Conservation (phyloP, 1,140 invertebrate genomes). For the Chrysoperla carnea region DNA sequence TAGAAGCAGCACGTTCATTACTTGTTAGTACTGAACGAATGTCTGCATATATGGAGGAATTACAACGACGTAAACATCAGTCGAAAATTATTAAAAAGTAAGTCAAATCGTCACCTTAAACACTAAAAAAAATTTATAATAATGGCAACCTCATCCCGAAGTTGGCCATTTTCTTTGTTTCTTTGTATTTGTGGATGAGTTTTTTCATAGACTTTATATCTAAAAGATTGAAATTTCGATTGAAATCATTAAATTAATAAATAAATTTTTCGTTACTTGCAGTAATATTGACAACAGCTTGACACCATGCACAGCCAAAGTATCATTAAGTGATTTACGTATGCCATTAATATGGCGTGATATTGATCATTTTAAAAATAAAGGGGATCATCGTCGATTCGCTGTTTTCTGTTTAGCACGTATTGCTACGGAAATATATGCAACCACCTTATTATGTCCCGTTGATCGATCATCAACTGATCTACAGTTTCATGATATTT, state of each 20-base stretch:
- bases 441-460: slow-evolving; percentile 44
- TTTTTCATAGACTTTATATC: background rate
- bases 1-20: slow-evolving; percentile 50
- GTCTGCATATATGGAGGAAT: slow-evolving; percentile 45
- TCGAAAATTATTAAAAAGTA: slow-evolving; percentile 11
- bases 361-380: slow-evolving; percentile 55
- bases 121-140: background rate
- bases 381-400: slow-evolving; percentile 49
- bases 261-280: too few relatives aligned
- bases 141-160: background rate
- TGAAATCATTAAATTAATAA: too few relatives aligned
- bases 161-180: background rate
- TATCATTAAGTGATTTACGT: slow-evolving; percentile 41
- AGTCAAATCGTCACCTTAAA: slow-evolving; percentile 7
- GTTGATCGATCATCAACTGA: slow-evolving; percentile 52
- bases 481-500: slow-evolving; percentile 47
- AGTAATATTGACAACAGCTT: too few relatives aligned
- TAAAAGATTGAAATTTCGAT: too few relatives aligned
- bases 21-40: slow-evolving; percentile 50
- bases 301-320: slow-evolving; percentile 18
- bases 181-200: background rate
- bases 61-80: slow-evolving; percentile 37
- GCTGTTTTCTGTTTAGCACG: slow-evolving; percentile 51
- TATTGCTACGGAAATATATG: slow-evolving; percentile 49
- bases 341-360: slow-evolving; percentile 59